A percentile compares a stretch with the other conserved stretches of the same genome.
Conservation (phyloP, 2,797 vertebrate genomes). For the Paguma larvata region DNA sequence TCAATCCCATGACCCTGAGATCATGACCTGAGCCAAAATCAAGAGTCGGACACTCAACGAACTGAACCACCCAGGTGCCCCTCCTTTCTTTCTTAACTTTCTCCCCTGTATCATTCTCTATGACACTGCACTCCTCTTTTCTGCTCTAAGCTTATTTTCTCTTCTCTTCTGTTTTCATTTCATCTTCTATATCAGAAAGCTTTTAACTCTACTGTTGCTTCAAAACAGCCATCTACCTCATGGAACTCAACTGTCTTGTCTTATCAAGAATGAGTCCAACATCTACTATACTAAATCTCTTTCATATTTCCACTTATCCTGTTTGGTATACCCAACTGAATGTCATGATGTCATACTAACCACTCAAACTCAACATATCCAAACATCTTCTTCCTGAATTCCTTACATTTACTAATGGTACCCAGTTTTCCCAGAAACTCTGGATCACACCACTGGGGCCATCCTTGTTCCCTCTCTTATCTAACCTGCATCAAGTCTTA, state of each 20-base stretch:
- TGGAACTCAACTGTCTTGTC: background rate
- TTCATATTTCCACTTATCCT: background rate
- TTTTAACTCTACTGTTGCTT: background rate
- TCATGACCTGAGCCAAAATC: too few relatives aligned
- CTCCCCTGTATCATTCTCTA: background rate
- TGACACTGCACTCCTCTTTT: background rate
- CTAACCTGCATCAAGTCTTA: background rate
- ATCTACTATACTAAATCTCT: background rate
- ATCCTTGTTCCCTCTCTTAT: background rate
- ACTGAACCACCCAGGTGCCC: too few relatives aligned
- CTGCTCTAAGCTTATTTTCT: background rate
- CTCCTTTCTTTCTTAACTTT: background rate
- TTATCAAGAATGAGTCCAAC: background rate
- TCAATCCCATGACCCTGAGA: too few relatives aligned
- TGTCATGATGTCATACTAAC: background rate
- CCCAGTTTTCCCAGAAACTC: background rate
- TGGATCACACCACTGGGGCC: background rate
- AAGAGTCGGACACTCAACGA: too few relatives aligned
- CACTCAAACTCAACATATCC: background rate
- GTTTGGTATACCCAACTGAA: background rate
- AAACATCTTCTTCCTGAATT: background rate
- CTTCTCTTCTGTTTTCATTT: background rate
- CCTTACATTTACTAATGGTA: background rate
- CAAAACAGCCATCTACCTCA: background rate
- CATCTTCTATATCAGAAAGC: background rate